Evolutionary conservation across 2,113 vertebrate genomes (phyloP), one percentile per base, ranked within the genome.

Genomic region (Gymnogyps californianus): DNA sequence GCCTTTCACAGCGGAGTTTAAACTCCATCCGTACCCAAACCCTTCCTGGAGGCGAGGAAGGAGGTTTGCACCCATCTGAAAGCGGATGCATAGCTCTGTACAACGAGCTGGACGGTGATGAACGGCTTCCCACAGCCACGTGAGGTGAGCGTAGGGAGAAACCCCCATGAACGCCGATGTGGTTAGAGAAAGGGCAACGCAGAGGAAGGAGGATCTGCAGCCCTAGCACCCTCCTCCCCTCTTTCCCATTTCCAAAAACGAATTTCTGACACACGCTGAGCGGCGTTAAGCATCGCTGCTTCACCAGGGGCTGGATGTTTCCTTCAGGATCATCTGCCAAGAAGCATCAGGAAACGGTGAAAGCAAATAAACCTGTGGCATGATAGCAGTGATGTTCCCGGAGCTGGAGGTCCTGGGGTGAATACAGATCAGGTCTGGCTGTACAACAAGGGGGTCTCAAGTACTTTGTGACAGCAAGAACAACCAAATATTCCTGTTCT

Each of bases 121-220:
- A 81, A 44, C 0, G 0, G 13, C 62, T 40, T 25, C 76, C 54
- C 49, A 28, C 6, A 12, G 16, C 75, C 8, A 3, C 13, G 3
- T 8, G 6, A 6, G 42, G n/a, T 3, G 24, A 51, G 9, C 0
- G 5, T 0, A 7, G 78, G 57, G n/a, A 52, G 46, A 51, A 65
- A n/a, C 7, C 47, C 34, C 59, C 49, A 3, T 3, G 29, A 69
- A 54, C 11, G 0, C 4, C 72, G 16, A 0, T 0, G 1, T 3
- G 59, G 21, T 59, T 17, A 20, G 64, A n/a, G 71, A 31, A 26
- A 69, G 46, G 38, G 12, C 0, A 6, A 49, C 1, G 8, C 24
- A 38, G n/a, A 32, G 8, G 38, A 29, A 66, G 49, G 22, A n/a
- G 49, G 22, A 18, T 55, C 54, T 34, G 31, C 62, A 29, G 25